These are phyloP conservation scores for Ammospiza caudacuta DNA, from an alignment of 2,113 vertebrate genomes.

Conservation along the genomic window DNA sequence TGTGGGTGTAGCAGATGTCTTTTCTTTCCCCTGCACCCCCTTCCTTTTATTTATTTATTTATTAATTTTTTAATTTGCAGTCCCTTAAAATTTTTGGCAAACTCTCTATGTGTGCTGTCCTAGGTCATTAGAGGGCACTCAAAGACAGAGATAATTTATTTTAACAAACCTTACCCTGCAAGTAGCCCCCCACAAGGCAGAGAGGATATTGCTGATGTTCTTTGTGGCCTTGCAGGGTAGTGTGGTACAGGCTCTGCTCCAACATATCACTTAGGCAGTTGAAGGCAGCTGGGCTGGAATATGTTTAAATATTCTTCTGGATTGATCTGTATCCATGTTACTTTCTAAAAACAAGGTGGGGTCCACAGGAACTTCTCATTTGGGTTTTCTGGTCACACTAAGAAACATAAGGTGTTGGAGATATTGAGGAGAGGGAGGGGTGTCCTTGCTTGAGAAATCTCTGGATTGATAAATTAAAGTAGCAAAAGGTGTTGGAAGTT, in stretches of 20 bases:
- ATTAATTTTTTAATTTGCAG: neutral
- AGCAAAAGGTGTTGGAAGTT: neutral
- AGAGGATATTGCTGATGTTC: neutral
- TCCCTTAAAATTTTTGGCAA: neutral
- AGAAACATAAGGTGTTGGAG: neutral
- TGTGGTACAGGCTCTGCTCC: neutral
- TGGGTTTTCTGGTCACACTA: neutral
- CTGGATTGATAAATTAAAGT: neutral
- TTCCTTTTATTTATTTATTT: accelerated
- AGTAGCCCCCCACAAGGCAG: neutral
- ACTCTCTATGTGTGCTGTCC: neutral
- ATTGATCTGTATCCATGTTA: neutral
- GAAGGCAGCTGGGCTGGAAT: neutral
- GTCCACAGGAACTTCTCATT: neutral
- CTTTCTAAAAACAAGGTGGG: neutral
- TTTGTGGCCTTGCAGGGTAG: neutral
- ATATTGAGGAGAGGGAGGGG: accelerated
- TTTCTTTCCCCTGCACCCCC: neutral
- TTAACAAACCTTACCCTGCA: neutral
- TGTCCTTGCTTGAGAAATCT: neutral
- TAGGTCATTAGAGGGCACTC: neutral
- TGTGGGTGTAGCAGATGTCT: conserved; percentile 44
- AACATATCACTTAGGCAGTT: conserved; percentile 1
- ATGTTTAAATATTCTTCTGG: neutral
- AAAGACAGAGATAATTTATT: neutral